phyloP scores from a whole-genome alignment of 2,888 invertebrate species.

The Dexiosoma caninum region DNA sequence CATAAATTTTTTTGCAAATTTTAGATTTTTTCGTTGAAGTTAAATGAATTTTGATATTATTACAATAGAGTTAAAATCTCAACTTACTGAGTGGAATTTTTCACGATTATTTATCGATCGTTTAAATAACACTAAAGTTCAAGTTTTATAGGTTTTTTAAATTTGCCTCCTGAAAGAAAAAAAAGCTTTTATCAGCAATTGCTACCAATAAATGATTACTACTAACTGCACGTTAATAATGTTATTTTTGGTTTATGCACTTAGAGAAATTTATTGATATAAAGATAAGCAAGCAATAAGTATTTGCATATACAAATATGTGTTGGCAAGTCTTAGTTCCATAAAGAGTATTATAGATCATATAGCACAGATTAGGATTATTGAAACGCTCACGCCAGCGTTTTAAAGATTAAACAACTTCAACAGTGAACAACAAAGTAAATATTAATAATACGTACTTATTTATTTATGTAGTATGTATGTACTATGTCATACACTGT shows the following conservation, averaged over 20 bases:
- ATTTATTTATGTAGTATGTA: too few relatives aligned
- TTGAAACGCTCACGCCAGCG: too few relatives aligned
- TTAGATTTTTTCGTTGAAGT: background rate
- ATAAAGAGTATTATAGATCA: too few relatives aligned
- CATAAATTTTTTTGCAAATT: background rate
- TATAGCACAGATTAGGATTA: too few relatives aligned
- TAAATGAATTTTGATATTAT: background rate
- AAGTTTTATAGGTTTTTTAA: conserved; percentile 45
- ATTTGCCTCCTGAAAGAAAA: conserved; percentile 29
- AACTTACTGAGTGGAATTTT: conserved; percentile 29
- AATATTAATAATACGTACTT: too few relatives aligned
- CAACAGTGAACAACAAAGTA: too few relatives aligned
- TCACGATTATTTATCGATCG: conserved; percentile 40
- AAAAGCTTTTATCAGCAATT: conserved; percentile 46
- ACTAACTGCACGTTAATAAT: background rate
- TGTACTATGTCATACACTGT: too few relatives aligned
- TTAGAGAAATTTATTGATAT: background rate
- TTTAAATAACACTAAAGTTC: conserved; percentile 50
- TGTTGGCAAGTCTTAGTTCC: too few relatives aligned
- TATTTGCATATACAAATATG: too few relatives aligned
- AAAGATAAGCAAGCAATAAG: too few relatives aligned
- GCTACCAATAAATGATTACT: conserved; percentile 20
- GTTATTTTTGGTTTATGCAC: background rate
- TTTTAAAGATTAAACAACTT: too few relatives aligned
- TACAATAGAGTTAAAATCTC: background rate